Evolutionary conservation across 2,113 vertebrate species (phyloP).

Genomic region (Corydoras sp.): DNA sequence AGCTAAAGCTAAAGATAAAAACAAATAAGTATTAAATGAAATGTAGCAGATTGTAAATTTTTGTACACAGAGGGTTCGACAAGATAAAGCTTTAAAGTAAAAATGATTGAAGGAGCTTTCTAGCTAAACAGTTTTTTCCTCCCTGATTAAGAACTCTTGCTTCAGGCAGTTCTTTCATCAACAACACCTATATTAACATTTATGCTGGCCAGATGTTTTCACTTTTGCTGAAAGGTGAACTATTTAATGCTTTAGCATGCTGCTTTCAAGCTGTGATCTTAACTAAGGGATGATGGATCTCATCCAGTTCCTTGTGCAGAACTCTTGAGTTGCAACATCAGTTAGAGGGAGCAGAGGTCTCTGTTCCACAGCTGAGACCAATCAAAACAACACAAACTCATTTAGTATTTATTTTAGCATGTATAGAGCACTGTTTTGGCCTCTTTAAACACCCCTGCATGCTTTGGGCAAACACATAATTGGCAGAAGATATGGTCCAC

Average conservation of each 20-base stretch:
- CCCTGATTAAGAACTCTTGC: background rate
- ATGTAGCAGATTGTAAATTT: no score
- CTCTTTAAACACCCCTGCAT: slow-evolving; percentile 44
- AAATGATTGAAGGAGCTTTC: slow-evolving; percentile 12
- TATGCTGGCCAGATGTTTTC: slow-evolving; percentile 49
- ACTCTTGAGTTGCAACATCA: slow-evolving; percentile 26
- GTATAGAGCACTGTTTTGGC: slow-evolving; percentile 34
- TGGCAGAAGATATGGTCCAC: slow-evolving; percentile 39
- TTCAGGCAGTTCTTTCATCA: slow-evolving; percentile 22
- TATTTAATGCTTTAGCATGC: slow-evolving; percentile 35
- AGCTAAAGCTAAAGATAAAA: no score
- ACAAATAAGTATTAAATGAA: no score
- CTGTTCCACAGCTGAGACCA: slow-evolving; percentile 48
- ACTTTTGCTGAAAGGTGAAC: slow-evolving; percentile 41
- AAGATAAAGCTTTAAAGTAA: background rate
- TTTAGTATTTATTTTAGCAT: slow-evolving; percentile 46
- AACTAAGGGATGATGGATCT: slow-evolving; percentile 34
- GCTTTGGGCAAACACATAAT: slow-evolving; percentile 43
- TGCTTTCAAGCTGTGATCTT: slow-evolving; percentile 44
- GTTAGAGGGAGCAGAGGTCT: slow-evolving; percentile 14
- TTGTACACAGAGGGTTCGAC: background rate
- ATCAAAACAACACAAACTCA: slow-evolving; percentile 50
- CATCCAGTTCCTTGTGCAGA: slow-evolving; percentile 27
- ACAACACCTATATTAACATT: slow-evolving; percentile 31
- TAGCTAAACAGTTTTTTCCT: background rate